A percentile compares a stretch with the other conserved stretches of the same genome.
These are phyloP conservation scores for Eupsilia transversa DNA, from an alignment of 2,888 invertebrate genomes.

Conservation along the genomic window DNA sequence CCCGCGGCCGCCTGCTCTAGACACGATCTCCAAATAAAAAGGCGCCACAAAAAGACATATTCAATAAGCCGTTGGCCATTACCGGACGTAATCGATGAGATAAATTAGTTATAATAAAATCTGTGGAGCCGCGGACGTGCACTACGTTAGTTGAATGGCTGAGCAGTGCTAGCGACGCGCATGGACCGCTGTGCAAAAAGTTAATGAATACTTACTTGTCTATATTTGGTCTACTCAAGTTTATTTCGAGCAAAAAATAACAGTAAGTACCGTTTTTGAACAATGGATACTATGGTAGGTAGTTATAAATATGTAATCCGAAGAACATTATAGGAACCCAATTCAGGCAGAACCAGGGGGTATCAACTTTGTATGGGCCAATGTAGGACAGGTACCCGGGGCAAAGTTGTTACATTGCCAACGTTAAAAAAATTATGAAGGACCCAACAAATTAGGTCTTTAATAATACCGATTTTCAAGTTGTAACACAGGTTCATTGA, in stretches of 20 bases:
- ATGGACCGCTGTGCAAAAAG: conserved; percentile 42
- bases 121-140: conserved; percentile 72
- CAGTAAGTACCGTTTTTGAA: conserved; percentile 1
- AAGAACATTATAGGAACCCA: background rate
- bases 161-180: conserved; percentile 57
- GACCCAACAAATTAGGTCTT: too few relatives aligned
- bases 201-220: conserved; percentile 43
- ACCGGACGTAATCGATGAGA: conserved; percentile 89
- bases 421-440: too few relatives aligned
- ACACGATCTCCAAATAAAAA: conserved; percentile 88
- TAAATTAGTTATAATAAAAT: conserved; percentile 89
- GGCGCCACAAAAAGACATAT: conserved; percentile 90
- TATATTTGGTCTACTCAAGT: conserved; percentile 44
- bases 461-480: too few relatives aligned
- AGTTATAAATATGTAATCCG: background rate
- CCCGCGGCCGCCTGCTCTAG: conserved; percentile 85
- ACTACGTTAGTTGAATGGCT: conserved; percentile 66
- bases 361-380: too few relatives aligned
- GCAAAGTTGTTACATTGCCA: too few relatives aligned
- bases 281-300: conserved; percentile 11
- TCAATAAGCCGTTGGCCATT: conserved; percentile 90
- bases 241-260: conserved; percentile 14
- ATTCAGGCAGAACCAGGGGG: conserved; percentile 3
- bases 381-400: too few relatives aligned
- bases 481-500: too few relatives aligned